These are phyloP conservation scores for Prostheceraeus crozeri DNA, from an alignment of 2,888 invertebrate species.

Conservation along the genomic window DNA sequence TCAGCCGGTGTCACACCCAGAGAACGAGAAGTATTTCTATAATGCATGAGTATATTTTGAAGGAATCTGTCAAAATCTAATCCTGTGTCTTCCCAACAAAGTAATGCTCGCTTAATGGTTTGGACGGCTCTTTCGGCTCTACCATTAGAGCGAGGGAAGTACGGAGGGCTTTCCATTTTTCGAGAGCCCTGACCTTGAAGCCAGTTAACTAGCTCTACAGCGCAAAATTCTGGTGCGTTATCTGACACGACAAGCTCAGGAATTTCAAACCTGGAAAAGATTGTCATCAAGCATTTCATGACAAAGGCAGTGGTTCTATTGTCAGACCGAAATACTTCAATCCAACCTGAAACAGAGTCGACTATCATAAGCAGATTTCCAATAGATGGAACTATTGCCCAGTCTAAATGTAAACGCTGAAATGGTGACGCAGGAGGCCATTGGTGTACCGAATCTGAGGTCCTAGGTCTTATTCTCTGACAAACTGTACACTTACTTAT, in stretches of 20 bases:
- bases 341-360: conserved; percentile 34
- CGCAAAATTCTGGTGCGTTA: conserved; percentile 35
- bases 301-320: conserved; percentile 30
- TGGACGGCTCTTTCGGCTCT: conserved; percentile 20
- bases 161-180: too few relatives aligned
- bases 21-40: too few relatives aligned
- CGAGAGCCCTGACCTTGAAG: too few relatives aligned
- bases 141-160: too few relatives aligned
- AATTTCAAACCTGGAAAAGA: conserved; percentile 34
- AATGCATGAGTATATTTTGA: too few relatives aligned
- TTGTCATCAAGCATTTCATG: conserved; percentile 30
- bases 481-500: too few relatives aligned
- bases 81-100: too few relatives aligned
- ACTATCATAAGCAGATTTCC: conserved; percentile 34
- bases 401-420: conserved; percentile 23
- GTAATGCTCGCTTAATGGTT: conserved; percentile 24
- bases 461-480: too few relatives aligned
- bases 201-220: too few relatives aligned
- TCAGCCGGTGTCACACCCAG: too few relatives aligned
- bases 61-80: too few relatives aligned
- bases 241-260: conserved; percentile 31
- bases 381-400: conserved; percentile 11
- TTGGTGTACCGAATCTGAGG: too few relatives aligned
- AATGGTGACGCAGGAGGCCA: conserved; percentile 23
- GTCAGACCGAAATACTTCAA: conserved; percentile 32